Percentiles rank a stretch among this genome's conserved stretches.
These are phyloP conservation scores for Passerina amoena DNA, from an alignment of 2,113 vertebrate species.

Conservation along the genomic window DNA sequence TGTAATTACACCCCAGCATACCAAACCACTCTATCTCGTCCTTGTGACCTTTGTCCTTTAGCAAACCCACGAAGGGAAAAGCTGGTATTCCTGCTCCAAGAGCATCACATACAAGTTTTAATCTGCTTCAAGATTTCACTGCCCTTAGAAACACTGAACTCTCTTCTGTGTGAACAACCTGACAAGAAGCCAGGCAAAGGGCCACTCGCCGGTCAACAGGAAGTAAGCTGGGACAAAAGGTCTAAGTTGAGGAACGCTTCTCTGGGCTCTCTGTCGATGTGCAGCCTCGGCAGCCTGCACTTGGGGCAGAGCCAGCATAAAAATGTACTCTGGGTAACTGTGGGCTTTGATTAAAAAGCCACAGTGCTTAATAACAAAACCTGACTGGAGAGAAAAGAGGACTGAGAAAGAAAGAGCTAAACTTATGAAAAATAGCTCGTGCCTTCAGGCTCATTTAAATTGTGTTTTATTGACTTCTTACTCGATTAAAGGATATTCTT, in stretches of 20 bases:
- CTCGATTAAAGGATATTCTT: slow-evolving; percentile 41
- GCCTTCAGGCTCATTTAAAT: slow-evolving; percentile 43
- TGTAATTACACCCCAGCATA: slow-evolving; percentile 10
- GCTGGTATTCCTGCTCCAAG: not conserved
- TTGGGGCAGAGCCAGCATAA: slow-evolving; percentile 67
- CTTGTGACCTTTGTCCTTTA: slow-evolving; percentile 39
- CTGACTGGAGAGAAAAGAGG: slow-evolving; percentile 19
- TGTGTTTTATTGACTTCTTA: slow-evolving; percentile 43
- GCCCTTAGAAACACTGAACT: slow-evolving; percentile 65
- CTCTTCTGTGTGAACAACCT: slow-evolving; percentile 65
- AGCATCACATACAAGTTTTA: slow-evolving; percentile 44
- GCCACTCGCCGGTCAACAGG: slow-evolving; percentile 80
- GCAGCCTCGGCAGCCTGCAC: slow-evolving; percentile 72
- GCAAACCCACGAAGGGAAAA: not conserved
- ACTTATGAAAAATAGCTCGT: slow-evolving; percentile 7
- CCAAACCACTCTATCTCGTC: not conserved
- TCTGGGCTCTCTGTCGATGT: slow-evolving; percentile 75
- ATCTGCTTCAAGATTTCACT: slow-evolving; percentile 39
- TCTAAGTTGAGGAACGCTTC: slow-evolving; percentile 80
- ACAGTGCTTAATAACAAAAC: slow-evolving; percentile 41
- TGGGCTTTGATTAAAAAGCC: slow-evolving; percentile 61
- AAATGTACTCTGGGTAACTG: slow-evolving; percentile 58
- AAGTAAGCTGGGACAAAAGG: slow-evolving; percentile 84
- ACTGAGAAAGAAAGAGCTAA: not conserved
- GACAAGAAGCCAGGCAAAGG: slow-evolving; percentile 65